Percentiles rank a stretch among this genome's conserved stretches.
These are phyloP conservation scores for Percina caprodes DNA, from an alignment of 2,113 vertebrate genomes.

Conservation along the genomic window DNA sequence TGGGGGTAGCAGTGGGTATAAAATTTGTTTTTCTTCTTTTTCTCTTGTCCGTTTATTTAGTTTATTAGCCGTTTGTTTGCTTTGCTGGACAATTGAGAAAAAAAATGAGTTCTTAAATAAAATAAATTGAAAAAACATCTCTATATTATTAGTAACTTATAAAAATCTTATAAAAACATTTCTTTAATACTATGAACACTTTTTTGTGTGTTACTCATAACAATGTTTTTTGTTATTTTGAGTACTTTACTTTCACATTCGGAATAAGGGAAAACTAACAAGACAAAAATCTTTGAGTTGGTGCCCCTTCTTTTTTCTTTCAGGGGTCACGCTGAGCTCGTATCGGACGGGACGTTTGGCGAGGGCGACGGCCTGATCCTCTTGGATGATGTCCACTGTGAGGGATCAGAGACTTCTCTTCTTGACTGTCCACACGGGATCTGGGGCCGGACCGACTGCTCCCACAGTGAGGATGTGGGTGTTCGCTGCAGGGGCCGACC, in stretches of 20 bases:
- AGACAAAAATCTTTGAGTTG: not conserved
- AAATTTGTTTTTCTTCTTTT: not conserved
- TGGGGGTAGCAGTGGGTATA: too few species aligned
- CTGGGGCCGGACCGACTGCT: constrained; percentile 93
- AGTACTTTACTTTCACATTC: not conserved
- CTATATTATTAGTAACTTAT: too few species aligned
- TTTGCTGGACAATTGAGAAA: too few species aligned
- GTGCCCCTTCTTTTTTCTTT: not conserved
- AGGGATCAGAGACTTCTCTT: constrained; percentile 88
- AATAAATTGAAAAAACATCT: too few species aligned
- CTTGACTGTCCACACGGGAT: constrained; percentile 88
- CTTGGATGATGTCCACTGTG: constrained; percentile 89
- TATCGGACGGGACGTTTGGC: constrained; percentile 80
- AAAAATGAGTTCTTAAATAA: too few species aligned
- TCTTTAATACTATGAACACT: not conserved
- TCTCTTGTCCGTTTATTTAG: too few species aligned
- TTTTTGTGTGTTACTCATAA: not conserved
- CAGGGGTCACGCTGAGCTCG: constrained; percentile 82
- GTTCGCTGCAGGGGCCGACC: constrained; percentile 82
- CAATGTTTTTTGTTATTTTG: not conserved
- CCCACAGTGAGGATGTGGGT: constrained; percentile 89
- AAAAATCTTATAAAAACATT: not conserved
- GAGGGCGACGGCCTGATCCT: constrained; percentile 88
- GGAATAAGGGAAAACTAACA: not conserved
- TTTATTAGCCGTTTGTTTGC: not conserved